phyloP scores from a whole-genome alignment of 2,113 vertebrate genomes.

The Pelmatolapia mariae region DNA sequence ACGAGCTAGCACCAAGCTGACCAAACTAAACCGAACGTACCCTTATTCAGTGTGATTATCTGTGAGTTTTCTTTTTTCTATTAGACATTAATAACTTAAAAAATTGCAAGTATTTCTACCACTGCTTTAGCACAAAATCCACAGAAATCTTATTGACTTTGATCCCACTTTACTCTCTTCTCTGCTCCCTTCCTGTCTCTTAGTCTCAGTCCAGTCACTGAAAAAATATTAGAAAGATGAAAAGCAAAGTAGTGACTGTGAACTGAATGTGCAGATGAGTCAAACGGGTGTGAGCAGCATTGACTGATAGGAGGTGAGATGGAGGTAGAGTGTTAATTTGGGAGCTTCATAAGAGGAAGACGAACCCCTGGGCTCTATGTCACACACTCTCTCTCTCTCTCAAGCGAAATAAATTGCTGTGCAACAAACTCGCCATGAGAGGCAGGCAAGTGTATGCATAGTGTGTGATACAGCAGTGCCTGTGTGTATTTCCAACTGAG shows the following conservation, averaged over 20 bases:
- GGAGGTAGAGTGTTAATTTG: constrained; percentile 39
- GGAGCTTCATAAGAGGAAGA: constrained; percentile 8
- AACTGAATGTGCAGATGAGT: background rate
- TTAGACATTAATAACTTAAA: background rate
- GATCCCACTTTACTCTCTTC: background rate
- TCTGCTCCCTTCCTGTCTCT: background rate
- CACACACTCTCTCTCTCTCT: background rate
- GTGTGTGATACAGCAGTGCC: background rate
- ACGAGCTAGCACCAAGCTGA: background rate
- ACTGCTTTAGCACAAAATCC: background rate
- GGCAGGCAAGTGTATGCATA: background rate
- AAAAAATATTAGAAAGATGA: background rate
- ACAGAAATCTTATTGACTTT: background rate
- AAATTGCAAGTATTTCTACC: background rate
- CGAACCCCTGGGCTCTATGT: background rate
- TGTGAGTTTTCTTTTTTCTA: background rate
- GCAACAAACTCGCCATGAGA: constrained; percentile 25
- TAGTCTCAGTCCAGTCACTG: background rate
- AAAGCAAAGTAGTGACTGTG: background rate
- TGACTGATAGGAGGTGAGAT: background rate
- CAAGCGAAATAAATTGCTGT: constrained; percentile 30
- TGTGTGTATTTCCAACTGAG: background rate
- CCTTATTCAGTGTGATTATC: background rate
- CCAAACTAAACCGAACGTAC: background rate
- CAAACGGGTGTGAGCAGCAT: background rate